Evolutionary conservation across 2,113 vertebrate genomes (phyloP).

Genomic region (Mustela lutreola): DNA sequence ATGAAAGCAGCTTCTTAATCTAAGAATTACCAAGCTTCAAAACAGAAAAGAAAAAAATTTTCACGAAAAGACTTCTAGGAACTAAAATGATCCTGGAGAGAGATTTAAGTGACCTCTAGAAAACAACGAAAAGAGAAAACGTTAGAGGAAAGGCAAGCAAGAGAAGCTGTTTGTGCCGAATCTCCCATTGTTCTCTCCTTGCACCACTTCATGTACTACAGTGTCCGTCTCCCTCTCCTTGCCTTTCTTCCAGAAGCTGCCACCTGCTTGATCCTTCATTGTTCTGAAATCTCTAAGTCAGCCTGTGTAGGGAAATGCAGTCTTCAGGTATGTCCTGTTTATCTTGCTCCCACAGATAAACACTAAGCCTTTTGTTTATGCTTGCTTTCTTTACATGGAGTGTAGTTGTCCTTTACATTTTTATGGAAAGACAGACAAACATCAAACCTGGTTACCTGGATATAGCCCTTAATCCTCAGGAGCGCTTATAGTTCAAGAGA

Average conservation of each 20-base stretch:
- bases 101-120: constrained; percentile 46
- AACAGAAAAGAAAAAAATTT: constrained; percentile 26
- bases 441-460: background rate
- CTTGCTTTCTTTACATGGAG: background rate
- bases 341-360: background rate
- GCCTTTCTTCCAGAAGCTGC: background rate
- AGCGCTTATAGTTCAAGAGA: background rate
- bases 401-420: background rate
- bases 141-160: background rate
- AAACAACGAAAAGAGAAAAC: constrained; percentile 14
- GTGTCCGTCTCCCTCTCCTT: background rate
- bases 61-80: background rate
- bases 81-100: constrained; percentile 55
- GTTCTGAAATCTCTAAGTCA: background rate
- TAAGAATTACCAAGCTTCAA: constrained; percentile 26
- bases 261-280: background rate
- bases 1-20: constrained; percentile 43
- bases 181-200: background rate
- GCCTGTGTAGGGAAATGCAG: background rate
- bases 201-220: no score
- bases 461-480: background rate
- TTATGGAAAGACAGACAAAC: constrained; percentile 5
- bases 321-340: background rate
- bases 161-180: background rate
- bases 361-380: background rate